Conservation (phyloP, 2,113 vertebrate species). For the Arizona elegans region DNA sequence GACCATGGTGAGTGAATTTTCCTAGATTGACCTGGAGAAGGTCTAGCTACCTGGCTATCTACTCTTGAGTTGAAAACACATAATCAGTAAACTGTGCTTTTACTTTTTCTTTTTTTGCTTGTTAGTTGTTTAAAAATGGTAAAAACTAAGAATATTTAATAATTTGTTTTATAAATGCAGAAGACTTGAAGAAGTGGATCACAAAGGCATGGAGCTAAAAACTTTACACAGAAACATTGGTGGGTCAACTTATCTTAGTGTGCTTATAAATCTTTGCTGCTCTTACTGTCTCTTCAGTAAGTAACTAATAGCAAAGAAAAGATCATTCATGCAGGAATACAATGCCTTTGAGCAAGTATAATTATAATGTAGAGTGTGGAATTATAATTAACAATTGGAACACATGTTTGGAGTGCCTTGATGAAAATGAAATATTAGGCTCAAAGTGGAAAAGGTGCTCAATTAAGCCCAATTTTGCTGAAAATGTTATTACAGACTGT, state of each 20-base stretch:
- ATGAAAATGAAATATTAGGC: conserved; percentile 16
- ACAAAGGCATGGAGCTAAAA: conserved; percentile 31
- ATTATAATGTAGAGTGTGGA: conserved; percentile 16
- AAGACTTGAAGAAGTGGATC: neutral
- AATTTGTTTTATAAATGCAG: neutral
- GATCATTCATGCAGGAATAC: conserved; percentile 18
- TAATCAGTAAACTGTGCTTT: neutral
- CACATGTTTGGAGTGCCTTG: conserved; percentile 21
- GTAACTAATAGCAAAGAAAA: conserved; percentile 46
- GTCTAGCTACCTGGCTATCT: neutral
- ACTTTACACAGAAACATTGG: conserved; percentile 1
- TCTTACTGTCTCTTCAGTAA: conserved; percentile 13
- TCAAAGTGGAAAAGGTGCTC: neutral
- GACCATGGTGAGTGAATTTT: too few relatives aligned
- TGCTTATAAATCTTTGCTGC: conserved; percentile 29
- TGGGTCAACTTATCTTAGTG: conserved; percentile 16
- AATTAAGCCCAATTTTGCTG: neutral
- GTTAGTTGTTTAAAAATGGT: neutral
- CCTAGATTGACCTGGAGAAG: neutral
- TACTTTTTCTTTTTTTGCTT: neutral
- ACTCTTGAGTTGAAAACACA: neutral
- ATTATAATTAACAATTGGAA: conserved; percentile 39
- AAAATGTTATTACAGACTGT: neutral
- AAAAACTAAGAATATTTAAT: neutral
- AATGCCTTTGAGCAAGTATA: conserved; percentile 37